Evolutionary conservation across 2,113 vertebrate species (phyloP).

Genomic region (Protobothrops mucrosquamatus): DNA sequence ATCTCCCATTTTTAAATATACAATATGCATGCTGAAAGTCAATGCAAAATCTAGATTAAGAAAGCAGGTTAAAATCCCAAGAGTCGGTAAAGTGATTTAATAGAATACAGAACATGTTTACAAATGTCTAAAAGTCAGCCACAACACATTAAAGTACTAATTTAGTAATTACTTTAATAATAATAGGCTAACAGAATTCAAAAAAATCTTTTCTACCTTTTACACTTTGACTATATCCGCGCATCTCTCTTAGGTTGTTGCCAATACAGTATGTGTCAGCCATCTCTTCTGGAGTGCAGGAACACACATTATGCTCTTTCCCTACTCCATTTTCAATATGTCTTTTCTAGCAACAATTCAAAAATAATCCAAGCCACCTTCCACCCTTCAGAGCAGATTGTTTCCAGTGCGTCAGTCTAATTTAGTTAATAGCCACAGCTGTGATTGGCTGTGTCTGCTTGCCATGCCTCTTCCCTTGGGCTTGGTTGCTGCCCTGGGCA

Average conservation of each 20-base stretch:
- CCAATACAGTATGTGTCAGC: neutral
- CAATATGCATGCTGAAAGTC: neutral
- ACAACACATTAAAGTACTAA: neutral
- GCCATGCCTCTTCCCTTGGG: neutral
- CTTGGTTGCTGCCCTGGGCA: neutral
- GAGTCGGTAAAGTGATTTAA: neutral
- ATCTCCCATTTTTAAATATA: neutral
- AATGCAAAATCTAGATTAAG: neutral
- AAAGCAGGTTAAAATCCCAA: conserved; percentile 18
- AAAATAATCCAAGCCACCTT: neutral
- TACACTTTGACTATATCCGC: neutral
- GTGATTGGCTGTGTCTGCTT: neutral
- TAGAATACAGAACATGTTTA: neutral
- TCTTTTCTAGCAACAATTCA: neutral
- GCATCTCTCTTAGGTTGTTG: neutral
- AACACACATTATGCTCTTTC: neutral
- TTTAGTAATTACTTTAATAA: neutral
- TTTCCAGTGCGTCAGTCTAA: neutral
- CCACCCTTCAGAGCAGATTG: neutral
- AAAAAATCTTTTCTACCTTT: neutral
- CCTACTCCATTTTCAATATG: neutral
- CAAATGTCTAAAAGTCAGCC: neutral
- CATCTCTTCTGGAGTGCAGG: neutral
- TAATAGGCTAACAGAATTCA: neutral
- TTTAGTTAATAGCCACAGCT: neutral